Base-by-base conservation (phyloP, 64 coral and sea anemone genomes). In the Catalaphyllia jardinei region DNA sequence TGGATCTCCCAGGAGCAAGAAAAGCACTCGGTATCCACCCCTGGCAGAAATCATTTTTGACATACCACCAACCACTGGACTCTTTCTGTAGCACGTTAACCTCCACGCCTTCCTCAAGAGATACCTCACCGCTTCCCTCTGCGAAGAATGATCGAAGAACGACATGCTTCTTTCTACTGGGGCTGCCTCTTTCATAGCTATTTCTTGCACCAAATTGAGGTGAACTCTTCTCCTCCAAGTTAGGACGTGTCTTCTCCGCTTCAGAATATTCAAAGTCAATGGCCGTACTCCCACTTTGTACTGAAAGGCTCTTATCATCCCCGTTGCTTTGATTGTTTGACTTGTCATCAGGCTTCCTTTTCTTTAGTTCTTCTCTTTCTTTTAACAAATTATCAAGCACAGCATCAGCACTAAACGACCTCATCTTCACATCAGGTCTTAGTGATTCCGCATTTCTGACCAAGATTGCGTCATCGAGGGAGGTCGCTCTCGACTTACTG, bases 41-140 rank as follows among this genome's bases (percentile, higher is more conserved):
- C 31, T 85, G 63, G 27, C 62, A 20, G 35, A 85, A 50, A 2
- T 71, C 63, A 46, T 46, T 85, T 71, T 85, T 85, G 1, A 85
- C 33, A 16, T 85, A 85, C 81, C 81, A 85, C 81, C 81, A 85
- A 71, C 81, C 81, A 18, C 81, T 85, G 35, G 62, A 38, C 4
- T 52, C 35, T 25, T 85, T 85, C 63, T 85, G 62, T 35, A 85
- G 10, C 4, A 85, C 81, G 1, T 85, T 63, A 7, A 72, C 33
- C 24, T 71, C 81, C n/a, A 71, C 81, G 10, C 81, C 81, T 15
- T 85, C 35, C 25, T 85, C 35, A 39, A 71, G 81, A 17, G 63
- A 51, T 18, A 71, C 35, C 31, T 71, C 81, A 16, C 81, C 81
- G 17, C 22, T 85, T 85, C 51, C 62, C 24, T 85, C 81, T 51